Conservation (phyloP, 2,113 vertebrate species). For the Rattus norvegicus region DNA sequence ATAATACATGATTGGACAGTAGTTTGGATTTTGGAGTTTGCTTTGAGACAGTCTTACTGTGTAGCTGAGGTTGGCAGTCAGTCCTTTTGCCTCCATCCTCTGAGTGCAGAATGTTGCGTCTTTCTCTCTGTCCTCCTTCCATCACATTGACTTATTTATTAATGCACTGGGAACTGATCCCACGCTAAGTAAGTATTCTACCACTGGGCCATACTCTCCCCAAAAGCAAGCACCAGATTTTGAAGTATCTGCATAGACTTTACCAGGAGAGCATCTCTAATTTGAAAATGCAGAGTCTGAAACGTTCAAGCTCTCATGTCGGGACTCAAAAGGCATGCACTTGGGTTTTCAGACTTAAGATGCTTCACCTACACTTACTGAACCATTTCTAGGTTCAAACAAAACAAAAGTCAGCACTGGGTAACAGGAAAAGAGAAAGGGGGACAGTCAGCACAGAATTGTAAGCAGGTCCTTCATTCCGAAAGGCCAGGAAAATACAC, state of each 20-base stretch:
- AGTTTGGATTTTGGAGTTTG: neutral
- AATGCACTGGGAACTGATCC: neutral
- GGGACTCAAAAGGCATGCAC: neutral
- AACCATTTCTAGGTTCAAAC: neutral
- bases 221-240: neutral
- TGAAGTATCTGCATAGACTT: neutral
- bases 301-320: neutral
- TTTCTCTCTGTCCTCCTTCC: neutral
- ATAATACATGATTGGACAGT: neutral
- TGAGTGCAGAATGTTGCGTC: neutral
- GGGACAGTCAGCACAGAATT: neutral
- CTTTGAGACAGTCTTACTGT: neutral
- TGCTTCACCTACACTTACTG: neutral
- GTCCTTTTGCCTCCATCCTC: neutral
- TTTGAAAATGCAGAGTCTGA: neutral
- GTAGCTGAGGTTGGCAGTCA: neutral
- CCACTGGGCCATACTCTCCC: neutral
- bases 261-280: neutral
- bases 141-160: neutral
- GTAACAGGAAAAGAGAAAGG: neutral
- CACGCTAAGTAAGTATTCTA: neutral
- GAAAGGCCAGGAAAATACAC: neutral
- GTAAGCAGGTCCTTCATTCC: neutral
- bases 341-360: neutral
- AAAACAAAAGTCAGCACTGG: conserved; percentile 2